Base-by-base conservation (phyloP, 1,140 invertebrate genomes). In the Planococcus citri region DNA sequence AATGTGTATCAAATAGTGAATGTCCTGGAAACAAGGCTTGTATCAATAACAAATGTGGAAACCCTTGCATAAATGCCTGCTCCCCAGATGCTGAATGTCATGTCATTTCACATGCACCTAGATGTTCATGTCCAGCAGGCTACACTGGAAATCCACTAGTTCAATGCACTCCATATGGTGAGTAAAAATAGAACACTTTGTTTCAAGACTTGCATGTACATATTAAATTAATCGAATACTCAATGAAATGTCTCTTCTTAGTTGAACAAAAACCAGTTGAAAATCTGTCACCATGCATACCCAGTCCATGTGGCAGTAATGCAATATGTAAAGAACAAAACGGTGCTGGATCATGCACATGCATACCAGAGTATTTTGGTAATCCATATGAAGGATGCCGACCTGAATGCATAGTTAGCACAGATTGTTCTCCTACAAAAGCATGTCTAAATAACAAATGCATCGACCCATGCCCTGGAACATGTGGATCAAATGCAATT, bases 381-480 rank as follows among this genome's bases (percentile, higher is more conserved):
- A 87, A 87, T 76, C 87, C 88, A 60, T 87, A 88, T 73, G 85
- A 87, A 75, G 85, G 85, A 70, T 88, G 88, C 75, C 79, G 87
- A 70, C 86, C 87, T 2, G 87, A 89, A 78, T 91, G 89, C 76
- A 82, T 83, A 1, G 77, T 87, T 10, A 86, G 88, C 74, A 82
- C 85, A 0, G 88, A 92, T 73, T 92, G 89, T 77, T 76, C 86
- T 1, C 83, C 83, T 24, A 85, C 86, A 72, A 83, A 85, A 74
- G 85, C 87, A 14, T 92, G 90, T 75, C 84, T 88, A 29, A 85
- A 84, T 74, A 83, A 85, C 72, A 88, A 86, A 78, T 92, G 90
- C 76, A 78, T 82, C 69, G 84, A 91, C 77, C 88, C 88, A 24
- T 92, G 89, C 73, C 85, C 85, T n/a, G 87, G 86, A 71, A 85